These are phyloP conservation scores for Tetramorium parvispinum DNA, from an alignment of 1,140 invertebrate genomes.

Conservation along the genomic window DNA sequence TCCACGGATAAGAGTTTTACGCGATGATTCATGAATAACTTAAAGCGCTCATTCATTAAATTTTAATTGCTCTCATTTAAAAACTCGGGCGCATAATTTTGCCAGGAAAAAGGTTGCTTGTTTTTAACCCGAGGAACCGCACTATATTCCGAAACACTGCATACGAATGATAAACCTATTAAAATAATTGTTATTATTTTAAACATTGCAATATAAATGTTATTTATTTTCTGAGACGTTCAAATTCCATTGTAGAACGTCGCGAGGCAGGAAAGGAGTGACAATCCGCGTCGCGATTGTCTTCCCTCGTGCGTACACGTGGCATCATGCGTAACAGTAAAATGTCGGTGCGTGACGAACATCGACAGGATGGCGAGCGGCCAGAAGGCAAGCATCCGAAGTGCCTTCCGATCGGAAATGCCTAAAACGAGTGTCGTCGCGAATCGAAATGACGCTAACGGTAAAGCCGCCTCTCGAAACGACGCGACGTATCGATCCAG, in stretches of 20 bases:
- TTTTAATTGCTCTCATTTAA: background rate
- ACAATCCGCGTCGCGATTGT: conserved; percentile 41
- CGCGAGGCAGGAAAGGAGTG: background rate
- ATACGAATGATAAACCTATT: background rate
- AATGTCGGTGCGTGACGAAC: conserved; percentile 59
- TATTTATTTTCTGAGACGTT: background rate
- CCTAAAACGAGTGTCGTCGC: conserved; percentile 64
- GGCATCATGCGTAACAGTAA: conserved; percentile 65
- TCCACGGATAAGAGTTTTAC: background rate
- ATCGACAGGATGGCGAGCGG: conserved; percentile 34
- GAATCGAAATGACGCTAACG: conserved; percentile 72
- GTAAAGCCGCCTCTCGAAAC: conserved; percentile 46
- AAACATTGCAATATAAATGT: background rate
- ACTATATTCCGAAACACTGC: too few species aligned
- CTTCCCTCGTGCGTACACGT: conserved; percentile 43
- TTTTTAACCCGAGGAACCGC: background rate
- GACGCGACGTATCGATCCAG: background rate
- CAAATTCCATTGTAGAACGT: conserved; percentile 8
- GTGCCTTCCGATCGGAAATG: conserved; percentile 76
- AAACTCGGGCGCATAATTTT: background rate
- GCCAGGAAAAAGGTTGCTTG: background rate
- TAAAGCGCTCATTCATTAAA: background rate
- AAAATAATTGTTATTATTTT: background rate
- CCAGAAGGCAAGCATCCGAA: conserved; percentile 14
- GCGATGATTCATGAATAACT: conserved; percentile 8